Base-by-base conservation (phyloP, 2,888 invertebrate species). In the Himalopsyche anomala region DNA sequence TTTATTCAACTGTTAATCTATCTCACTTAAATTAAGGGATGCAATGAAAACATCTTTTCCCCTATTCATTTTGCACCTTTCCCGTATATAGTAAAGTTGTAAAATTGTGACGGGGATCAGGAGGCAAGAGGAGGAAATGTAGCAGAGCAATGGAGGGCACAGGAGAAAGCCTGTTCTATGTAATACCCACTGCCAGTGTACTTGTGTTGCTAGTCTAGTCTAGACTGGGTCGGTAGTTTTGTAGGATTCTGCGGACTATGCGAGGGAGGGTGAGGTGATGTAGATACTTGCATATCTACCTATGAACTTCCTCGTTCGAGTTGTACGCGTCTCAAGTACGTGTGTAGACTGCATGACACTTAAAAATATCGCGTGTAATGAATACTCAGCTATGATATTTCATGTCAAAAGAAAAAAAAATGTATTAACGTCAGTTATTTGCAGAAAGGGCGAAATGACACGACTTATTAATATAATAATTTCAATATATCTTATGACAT, bases 141-240 rank as follows among this genome's bases (percentile, higher is more conserved):
- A 36, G 74, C 28, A 36, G 8, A 36, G 74, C 74, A 74, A 74
- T 74, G 74, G 74, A 74, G 54, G 80, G 51, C 51, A 74, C 45
- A 74, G 51, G 85, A 54, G 85, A 69, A 45, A 56, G 62, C 80
- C 28, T n/a, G 80, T 74, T 36, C 80, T 51, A 80, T 80, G 28
- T 80, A 80, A n/a, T 28, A 74, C 74, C 36, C 12, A 38, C 28
- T 28, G 69, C 69, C 74, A 36, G n/a, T 80, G 80, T 80, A 84
- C 80, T 80, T 79, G 84, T 84, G 42, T 81, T 19, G 82, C 42
- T 74, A 74, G 74, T 74, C 55, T 69, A 69, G 93, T 93, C 93
- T 93, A 93, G 93, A 93, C 93, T 93, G 93, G 93, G 93, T 93
- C 93, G 93, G 92, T 93, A 93, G 93, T 93, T 93, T 92, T 93